Percentiles rank a stretch among this genome's conserved stretches.
phyloP scores from a whole-genome alignment of 2,888 invertebrate genomes.

The Tricholauxania praeusta region DNA sequence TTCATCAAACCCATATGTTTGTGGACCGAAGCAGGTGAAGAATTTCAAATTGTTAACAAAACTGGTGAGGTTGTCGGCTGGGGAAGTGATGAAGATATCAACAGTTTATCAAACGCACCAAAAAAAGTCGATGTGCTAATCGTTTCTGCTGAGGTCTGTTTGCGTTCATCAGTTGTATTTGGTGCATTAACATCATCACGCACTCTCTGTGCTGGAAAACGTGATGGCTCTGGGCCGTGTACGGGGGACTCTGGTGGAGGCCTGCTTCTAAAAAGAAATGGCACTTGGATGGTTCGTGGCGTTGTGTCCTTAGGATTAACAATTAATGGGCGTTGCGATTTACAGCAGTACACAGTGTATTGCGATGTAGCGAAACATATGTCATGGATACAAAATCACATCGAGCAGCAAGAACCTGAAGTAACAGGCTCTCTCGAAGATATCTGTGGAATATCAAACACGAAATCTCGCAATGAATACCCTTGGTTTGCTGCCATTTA shows the following conservation, averaged over 20 bases:
- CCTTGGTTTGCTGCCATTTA: no score
- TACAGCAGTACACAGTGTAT: slow-evolving; percentile 74
- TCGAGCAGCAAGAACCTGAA: slow-evolving; percentile 57
- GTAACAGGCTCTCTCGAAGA: no score
- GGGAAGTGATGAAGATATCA: slow-evolving; percentile 62
- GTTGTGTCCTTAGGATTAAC: slow-evolving; percentile 69
- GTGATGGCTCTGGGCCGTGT: slow-evolving; percentile 63
- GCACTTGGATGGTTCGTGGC: slow-evolving; percentile 68
- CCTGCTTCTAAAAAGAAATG: slow-evolving; percentile 67
- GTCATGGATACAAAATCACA: neutral
- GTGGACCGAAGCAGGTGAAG: no score
- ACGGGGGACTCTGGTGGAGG: slow-evolving; percentile 75
- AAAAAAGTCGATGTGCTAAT: slow-evolving; percentile 68
- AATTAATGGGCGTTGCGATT: slow-evolving; percentile 70
- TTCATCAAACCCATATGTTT: no score
- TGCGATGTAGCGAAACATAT: slow-evolving; percentile 73
- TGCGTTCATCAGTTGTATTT: slow-evolving; percentile 65
- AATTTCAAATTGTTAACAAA: no score
- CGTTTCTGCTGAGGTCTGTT: slow-evolving; percentile 69
- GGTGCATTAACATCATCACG: slow-evolving; percentile 32
- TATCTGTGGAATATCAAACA: no score
- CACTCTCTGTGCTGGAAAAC: no score
- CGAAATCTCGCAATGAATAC: no score
- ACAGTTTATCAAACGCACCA: slow-evolving; percentile 60
- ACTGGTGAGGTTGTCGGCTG: slow-evolving; percentile 55